Conservation (phyloP, 2,888 invertebrate species). For the Cryptocephalus moraei region DNA sequence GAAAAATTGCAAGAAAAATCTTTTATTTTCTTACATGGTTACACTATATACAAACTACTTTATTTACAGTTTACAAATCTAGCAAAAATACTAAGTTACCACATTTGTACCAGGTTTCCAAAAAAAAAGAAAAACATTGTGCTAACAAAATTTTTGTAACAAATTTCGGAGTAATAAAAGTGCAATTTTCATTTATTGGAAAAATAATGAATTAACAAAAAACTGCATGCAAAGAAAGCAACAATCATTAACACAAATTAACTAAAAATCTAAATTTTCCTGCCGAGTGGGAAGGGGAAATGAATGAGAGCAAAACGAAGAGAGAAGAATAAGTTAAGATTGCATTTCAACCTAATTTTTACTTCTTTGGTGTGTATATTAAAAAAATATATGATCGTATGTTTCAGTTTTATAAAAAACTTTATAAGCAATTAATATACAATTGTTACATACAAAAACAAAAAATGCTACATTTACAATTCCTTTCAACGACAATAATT, state of each 20-base stretch:
- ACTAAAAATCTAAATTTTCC: conserved; percentile 4
- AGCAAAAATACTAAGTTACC: conserved; percentile 28
- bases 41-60: conserved; percentile 28
- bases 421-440: conserved; percentile 33
- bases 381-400: conserved; percentile 36
- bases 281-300: conserved; percentile 6
- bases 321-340: conserved; percentile 26
- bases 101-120: conserved; percentile 29
- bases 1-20: conserved; percentile 16
- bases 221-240: background rate
- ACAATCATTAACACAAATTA: background rate
- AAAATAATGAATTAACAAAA: conserved; percentile 6
- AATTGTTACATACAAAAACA: conserved; percentile 30
- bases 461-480: conserved; percentile 25
- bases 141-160: background rate
- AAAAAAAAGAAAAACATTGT: conserved; percentile 4
- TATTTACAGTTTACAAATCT: conserved; percentile 29
- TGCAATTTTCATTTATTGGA: conserved; percentile 8
- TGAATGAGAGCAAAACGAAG: conserved; percentile 19
- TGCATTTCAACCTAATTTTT: conserved; percentile 27
- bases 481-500: background rate
- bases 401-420: conserved; percentile 37
- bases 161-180: conserved; percentile 4
- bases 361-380: conserved; percentile 37
- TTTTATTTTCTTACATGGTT: conserved; percentile 26